Evolutionary conservation across 2,888 invertebrate genomes (phyloP), one percentile per base, ranked within the genome.

Genomic region (Caenorhabditis panamensis): DNA sequence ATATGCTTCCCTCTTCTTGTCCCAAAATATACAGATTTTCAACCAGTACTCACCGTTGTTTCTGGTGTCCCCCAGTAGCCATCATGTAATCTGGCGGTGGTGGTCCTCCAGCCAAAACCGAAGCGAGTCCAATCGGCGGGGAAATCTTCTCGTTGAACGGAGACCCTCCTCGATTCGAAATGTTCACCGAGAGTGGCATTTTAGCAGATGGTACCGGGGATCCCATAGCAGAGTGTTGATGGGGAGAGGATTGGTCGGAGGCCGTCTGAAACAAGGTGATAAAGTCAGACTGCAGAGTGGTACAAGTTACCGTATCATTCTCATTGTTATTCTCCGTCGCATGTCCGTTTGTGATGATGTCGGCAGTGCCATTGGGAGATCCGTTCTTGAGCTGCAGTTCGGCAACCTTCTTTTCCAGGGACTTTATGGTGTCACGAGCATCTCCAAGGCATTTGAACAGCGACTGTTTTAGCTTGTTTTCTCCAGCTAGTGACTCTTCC

Each of bases 391-490:
- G n/a, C 31, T 75, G 51, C 18, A 82, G 26, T 28, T 82, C 82
- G 24, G 41, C 44, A 13, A 72, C 44, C 20, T 37, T 16, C 47
- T 64, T 58, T 61, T 83, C 83, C 66, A 83, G 44, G 5, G 44
- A 26, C 31, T 79, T 73, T 49, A 83, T 86, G 11, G 56, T 72
- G 18, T 76, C 76, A 41, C 81, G 73, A 22, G 84, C 83, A 11
- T 84, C 84, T 2, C 86, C 84, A 22, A 86, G 81, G 36, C 84
- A 84, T 84, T 96, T 96, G 92, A 98, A 96, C 91, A 99, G 94
- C 93, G 99, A 98, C 90, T 97, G 94, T 93, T 99, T 99, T 92
- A 98, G 95, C 89, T 97, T 94, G 87, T 97, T 99, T 93, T 99
- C 98, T 59, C 96, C 96, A 83, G 96, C 96, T 87, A 99, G 94